Percentiles rank a stretch among this genome's conserved stretches.
Evolutionary conservation across 2,797 vertebrate species (phyloP).

Genomic region (Dryobates pubescens): DNA sequence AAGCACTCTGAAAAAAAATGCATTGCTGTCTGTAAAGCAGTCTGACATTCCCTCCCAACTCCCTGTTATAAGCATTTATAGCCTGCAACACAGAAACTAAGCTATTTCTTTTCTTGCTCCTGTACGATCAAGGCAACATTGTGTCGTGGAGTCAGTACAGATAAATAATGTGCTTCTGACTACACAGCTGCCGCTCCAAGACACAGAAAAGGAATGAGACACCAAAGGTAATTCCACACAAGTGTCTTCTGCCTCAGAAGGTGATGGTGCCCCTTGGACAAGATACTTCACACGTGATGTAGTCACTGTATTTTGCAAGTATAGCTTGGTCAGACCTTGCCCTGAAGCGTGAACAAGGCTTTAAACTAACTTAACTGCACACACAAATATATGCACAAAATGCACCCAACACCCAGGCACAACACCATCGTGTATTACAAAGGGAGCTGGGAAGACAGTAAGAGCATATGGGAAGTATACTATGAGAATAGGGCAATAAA

Average conservation of each 20-base stretch:
- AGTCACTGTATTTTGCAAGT: background rate
- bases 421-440: background rate
- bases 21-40: background rate
- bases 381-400: rapidly evolving
- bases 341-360: background rate
- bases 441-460: background rate
- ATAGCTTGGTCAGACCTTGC: background rate
- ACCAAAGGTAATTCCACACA: background rate
- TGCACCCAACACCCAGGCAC: background rate
- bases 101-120: background rate
- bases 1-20: background rate
- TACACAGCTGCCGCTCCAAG: background rate
- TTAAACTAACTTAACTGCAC: background rate
- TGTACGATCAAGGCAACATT: background rate
- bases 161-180: background rate
- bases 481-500: background rate
- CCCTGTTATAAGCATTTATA: background rate
- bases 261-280: background rate
- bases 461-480: background rate
- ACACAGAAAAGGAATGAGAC: background rate
- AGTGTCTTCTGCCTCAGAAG: background rate
- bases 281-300: background rate
- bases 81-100: background rate
- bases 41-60: background rate
- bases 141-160: background rate